phyloP scores from a whole-genome alignment of 2,113 vertebrate genomes.

The Pipa parva region DNA sequence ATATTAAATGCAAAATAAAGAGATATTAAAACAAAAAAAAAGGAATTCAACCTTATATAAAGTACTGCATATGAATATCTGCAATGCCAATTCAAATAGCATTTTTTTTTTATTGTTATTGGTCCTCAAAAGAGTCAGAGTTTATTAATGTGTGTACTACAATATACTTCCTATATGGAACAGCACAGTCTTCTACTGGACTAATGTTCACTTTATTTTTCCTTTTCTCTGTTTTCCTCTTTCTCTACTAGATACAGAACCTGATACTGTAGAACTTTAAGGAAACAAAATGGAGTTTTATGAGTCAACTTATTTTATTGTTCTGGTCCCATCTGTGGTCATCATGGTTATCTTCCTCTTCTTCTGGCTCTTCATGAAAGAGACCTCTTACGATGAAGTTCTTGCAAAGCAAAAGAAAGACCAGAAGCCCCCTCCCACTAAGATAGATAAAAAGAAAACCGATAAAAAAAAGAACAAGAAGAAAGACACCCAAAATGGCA shows the following conservation, averaged over 20 bases:
- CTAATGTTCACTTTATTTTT: background rate
- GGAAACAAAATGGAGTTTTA: conserved; percentile 89
- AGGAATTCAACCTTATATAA: no score
- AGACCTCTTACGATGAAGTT: conserved; percentile 94
- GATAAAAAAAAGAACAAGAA: conserved; percentile 97
- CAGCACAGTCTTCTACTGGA: background rate
- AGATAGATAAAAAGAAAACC: conserved; percentile 85
- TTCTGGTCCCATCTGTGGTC: conserved; percentile 88
- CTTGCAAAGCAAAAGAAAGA: conserved; percentile 90
- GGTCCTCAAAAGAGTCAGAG: no score
- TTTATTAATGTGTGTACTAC: no score
- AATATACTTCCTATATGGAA: no score
- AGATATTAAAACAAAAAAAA: no score
- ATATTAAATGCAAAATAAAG: no score
- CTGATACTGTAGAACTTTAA: conserved; percentile 43
- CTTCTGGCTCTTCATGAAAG: conserved; percentile 98
- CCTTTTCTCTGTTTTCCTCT: background rate
- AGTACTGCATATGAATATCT: no score
- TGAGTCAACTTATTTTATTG: conserved; percentile 90
- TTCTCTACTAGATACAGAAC: background rate
- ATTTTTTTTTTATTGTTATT: no score
- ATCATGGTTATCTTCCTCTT: conserved; percentile 93
- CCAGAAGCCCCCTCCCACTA: conserved; percentile 74
- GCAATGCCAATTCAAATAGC: no score
- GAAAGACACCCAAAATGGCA: conserved; percentile 78